phyloP scores from a whole-genome alignment of 1,140 invertebrate genomes.

The Cyrtorhinus lividipennis region DNA sequence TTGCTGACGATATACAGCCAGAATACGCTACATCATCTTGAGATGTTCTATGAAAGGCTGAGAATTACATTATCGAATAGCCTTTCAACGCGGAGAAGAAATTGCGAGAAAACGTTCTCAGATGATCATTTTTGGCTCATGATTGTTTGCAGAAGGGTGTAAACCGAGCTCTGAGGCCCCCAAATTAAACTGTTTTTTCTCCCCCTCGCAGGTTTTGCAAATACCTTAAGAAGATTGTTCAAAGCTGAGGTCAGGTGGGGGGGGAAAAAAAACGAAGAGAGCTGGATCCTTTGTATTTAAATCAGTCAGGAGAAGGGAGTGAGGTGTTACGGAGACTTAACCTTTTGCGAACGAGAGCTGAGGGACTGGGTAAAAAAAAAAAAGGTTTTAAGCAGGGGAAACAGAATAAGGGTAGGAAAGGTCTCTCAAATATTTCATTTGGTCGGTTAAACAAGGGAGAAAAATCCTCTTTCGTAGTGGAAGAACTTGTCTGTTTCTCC shows the following conservation, averaged over 20 bases:
- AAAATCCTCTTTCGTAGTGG: conserved; percentile 9
- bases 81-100: no score
- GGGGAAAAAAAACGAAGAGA: conserved; percentile 4
- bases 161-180: background rate
- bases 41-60: no score
- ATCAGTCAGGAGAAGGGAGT: conserved; percentile 4
- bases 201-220: conserved; percentile 10
- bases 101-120: no score
- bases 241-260: conserved; percentile 11
- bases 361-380: background rate
- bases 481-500: conserved; percentile 6
- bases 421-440: conserved; percentile 14
- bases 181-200: conserved; percentile 8
- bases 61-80: no score
- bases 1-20: no score
- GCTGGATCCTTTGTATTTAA: conserved; percentile 14
- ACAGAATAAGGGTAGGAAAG: background rate
- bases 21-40: no score
- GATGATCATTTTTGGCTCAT: no score
- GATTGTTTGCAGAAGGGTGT: background rate
- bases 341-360: background rate
- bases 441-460: conserved; percentile 13
- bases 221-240: conserved; percentile 14
- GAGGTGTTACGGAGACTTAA: conserved; percentile 16
- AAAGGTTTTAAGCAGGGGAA: background rate